Base-by-base conservation (phyloP, 2,113 vertebrate species). In the Heteronetta atricapilla region DNA sequence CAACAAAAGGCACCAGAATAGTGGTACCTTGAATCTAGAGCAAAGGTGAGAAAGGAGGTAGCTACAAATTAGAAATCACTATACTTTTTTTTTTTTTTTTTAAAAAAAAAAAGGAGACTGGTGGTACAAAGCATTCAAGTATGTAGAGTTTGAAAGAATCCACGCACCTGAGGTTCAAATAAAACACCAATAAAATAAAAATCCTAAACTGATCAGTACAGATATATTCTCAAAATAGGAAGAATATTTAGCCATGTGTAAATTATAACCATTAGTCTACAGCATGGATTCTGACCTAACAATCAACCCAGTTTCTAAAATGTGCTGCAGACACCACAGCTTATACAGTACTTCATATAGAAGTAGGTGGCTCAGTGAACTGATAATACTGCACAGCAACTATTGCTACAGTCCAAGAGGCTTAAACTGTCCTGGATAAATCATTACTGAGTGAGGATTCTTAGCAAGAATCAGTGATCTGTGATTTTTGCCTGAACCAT, bases 381-480 rank as follows among this genome's bases (percentile, higher is more conserved):
- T 64, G 63, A 14, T 15, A 29, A 0, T 10, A 23, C 11, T 4
- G 1, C 7, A 18, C 21, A 52, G 42, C 25, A 34, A 7, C 38
- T 74, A 5, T 21, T 28, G 7, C 11, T 23, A 4, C 2, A 22
- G 38, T 29, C 62, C n/a, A 67, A 23, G 79, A 80, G 20, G 10
- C 6, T 75, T 53, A 44, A 53, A 50, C 19, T 50, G 31, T 36
- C 19, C 28, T 1, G 3, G 18, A 55, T 74, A 26, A 59, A 6
- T 38, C n/a, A 33, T n/a, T 29, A 33, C 4, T 1, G 8, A 58
- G 22, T 20, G 48, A 86, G 34, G 82, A 31, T 20, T 6, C 31
- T 89, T 50, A 13, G 34, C 29, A 62, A 55, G 17, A 33, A 6
- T 8, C 16, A 36, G 4, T 2, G 8, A 17, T 23, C 55, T 67